A percentile compares a stretch with the other conserved stretches of the same genome.
Conservation (phyloP, 2,113 vertebrate species). For the Myrmecophaga tridactyla region DNA sequence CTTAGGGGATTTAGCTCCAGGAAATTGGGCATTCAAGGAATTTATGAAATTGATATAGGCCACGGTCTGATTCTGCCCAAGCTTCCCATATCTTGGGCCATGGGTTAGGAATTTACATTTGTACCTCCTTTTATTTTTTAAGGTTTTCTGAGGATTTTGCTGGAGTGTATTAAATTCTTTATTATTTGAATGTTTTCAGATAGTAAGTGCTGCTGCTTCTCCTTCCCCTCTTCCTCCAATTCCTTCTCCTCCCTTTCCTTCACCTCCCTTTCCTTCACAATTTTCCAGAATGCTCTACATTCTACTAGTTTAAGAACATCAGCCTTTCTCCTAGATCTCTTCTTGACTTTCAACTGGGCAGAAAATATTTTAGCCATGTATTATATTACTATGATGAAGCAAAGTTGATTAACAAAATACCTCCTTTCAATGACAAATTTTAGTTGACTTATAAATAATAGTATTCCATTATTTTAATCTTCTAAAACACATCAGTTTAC, state of each 20-base stretch:
- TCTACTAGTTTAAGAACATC: conserved; percentile 44
- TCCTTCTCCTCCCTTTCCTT: no score
- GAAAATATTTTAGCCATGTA: conserved; percentile 37
- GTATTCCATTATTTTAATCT: background rate
- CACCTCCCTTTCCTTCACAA: background rate
- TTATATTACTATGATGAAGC: background rate
- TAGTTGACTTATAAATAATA: conserved; percentile 7
- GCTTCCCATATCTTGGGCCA: background rate
- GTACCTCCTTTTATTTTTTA: background rate
- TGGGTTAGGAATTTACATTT: background rate
- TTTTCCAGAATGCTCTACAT: background rate
- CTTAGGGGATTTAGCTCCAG: background rate
- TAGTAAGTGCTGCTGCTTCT: no score
- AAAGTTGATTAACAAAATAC: conserved; percentile 34
- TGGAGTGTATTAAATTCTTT: background rate
- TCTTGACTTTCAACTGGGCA: conserved; percentile 47
- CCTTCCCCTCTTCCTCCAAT: background rate
- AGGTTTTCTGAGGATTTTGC: conserved; percentile 15
- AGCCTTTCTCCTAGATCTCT: conserved; percentile 21
- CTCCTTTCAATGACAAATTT: conserved; percentile 12
- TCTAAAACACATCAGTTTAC: conserved; percentile 5
- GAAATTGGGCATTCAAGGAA: conserved; percentile 36
- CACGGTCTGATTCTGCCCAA: background rate
- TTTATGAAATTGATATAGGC: conserved; percentile 26
- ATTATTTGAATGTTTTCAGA: conserved; percentile 13